Conservation (phyloP, 2,888 invertebrate species). For the Gasteruption jaculator region DNA sequence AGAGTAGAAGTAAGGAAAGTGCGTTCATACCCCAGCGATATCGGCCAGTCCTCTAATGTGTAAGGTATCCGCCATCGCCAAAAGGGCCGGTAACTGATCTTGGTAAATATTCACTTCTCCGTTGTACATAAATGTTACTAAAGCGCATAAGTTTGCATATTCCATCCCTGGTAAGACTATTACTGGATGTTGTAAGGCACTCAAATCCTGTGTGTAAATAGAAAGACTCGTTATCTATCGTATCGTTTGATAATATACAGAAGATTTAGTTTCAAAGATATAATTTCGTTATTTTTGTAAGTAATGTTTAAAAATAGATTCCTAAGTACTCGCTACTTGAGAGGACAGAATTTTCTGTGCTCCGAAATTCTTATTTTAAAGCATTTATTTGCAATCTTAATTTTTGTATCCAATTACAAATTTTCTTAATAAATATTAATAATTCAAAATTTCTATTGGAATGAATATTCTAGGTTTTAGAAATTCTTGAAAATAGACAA, state of each 20-base stretch:
- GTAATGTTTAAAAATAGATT: constrained; percentile 5
- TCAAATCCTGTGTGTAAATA: constrained; percentile 66
- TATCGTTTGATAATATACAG: constrained; percentile 1
- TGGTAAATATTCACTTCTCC: constrained; percentile 83
- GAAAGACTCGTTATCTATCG: too few species aligned
- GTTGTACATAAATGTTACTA: constrained; percentile 83
- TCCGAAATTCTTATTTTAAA: too few species aligned
- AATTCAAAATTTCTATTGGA: constrained; percentile 4
- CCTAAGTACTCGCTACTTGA: too few species aligned
- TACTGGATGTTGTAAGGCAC: constrained; percentile 65
- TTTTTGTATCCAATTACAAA: too few species aligned
- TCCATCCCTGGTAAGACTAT: constrained; percentile 70
- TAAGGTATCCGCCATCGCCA: constrained; percentile 73
- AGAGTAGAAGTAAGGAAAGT: constrained; percentile 27
- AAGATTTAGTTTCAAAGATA: constrained; percentile 19
- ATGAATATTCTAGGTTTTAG: constrained; percentile 3
- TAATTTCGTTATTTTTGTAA: constrained; percentile 7
- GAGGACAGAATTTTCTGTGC: too few species aligned
- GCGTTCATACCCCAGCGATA: constrained; percentile 65
- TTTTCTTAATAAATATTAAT: too few species aligned
- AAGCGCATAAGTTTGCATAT: constrained; percentile 66
- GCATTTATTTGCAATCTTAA: too few species aligned
- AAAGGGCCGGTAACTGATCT: constrained; percentile 70
- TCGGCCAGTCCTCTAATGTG: constrained; percentile 80
- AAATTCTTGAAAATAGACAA: constrained; percentile 1